These are phyloP conservation scores for Zophobas atratus DNA, from an alignment of 1,140 invertebrate species.

Conservation along the genomic window DNA sequence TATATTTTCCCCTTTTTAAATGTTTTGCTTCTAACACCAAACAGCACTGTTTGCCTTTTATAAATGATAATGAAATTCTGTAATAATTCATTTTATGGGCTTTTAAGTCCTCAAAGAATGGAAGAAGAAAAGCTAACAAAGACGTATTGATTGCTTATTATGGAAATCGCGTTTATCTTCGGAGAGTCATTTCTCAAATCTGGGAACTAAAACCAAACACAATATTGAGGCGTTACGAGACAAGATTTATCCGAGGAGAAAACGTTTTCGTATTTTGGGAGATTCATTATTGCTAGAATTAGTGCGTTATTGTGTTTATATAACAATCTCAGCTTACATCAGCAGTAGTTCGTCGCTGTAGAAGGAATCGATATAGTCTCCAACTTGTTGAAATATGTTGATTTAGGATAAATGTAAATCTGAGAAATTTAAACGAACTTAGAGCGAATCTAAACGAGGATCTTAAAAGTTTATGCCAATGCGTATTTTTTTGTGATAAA, in stretches of 20 bases:
- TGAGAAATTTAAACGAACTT: no score
- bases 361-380: not conserved
- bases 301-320: conserved; percentile 4
- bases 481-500: no score
- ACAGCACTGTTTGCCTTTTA: no score
- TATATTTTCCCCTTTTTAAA: no score
- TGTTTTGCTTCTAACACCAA: no score
- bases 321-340: conserved; percentile 8
- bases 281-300: not conserved
- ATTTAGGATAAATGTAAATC: no score
- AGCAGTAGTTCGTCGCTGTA: not conserved
- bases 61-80: not conserved
- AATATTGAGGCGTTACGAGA: not conserved
- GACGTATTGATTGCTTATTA: conserved; percentile 11
- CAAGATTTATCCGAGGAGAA: not conserved
- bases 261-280: conserved; percentile 2
- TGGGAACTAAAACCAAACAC: not conserved
- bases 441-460: no score
- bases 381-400: not conserved
- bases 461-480: no score
- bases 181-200: not conserved
- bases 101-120: not conserved
- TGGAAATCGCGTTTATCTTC: conserved; percentile 1
- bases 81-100: not conserved
- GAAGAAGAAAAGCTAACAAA: not conserved